Evolutionary conservation across 2,113 vertebrate genomes (phyloP), one percentile per base, ranked within the genome.

Genomic region (Grammomys surdaster): DNA sequence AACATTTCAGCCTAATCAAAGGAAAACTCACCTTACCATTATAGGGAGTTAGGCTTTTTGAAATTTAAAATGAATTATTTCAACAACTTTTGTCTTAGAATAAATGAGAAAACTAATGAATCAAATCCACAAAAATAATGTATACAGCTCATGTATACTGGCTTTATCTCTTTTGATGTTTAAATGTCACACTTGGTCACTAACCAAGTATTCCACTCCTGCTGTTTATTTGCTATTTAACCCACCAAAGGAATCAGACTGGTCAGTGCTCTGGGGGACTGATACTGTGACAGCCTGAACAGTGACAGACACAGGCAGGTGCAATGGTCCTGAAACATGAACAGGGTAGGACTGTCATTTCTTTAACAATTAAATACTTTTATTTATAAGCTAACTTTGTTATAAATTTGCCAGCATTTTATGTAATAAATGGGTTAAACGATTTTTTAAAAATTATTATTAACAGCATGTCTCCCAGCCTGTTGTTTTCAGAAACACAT

Each of bases 161-260:
- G 86, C 2, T 93, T 93, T 43, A 56, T 87, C 87, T 93, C 20
- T 48, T 93, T 67, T 58, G 56, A 48, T 67, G 60, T 7, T 89
- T 12, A 93, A 82, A 96, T 67, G 87, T 36, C 63, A 76, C 0
- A 82, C 1, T 63, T 91, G 80, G 40, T 91, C 87, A 94, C 48
- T 78, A 89, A 46, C 31, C 14, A 58, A 88, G 43, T 36, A 54
- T 77, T 40, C 36, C 40, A 67, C 2, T 84, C n/a, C 28, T 70
- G 10, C 26, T 94, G 5, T 16, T 86, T 76, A 91, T 80, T 84
- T 95, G 94, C 90, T 51, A 82, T 16, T 80, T 93, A 92, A 84
- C 4, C 69, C 76, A 67, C 13, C 51, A 70, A 90, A 63, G 26
- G 22, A 36, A 87, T 7, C 31, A 75, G 93, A 72, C 19, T 17